Conservation (phyloP, 2,113 vertebrate species). For the Dasyornis broadbenti region DNA sequence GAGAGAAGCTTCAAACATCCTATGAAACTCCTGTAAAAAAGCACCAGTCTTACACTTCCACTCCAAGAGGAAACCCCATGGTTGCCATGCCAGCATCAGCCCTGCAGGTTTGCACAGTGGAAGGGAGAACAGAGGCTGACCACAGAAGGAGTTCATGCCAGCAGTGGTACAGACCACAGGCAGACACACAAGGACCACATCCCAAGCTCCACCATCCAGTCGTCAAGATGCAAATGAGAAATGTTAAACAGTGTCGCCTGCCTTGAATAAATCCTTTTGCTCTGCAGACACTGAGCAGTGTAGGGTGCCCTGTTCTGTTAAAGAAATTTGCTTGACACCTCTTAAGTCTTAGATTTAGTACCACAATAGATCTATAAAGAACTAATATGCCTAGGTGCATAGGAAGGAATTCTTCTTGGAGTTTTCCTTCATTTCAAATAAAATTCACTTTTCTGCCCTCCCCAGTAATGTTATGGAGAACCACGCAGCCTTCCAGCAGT, state of each 20-base stretch:
- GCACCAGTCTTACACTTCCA: background rate
- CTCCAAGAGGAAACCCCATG: background rate
- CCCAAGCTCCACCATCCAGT: background rate
- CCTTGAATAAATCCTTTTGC: background rate
- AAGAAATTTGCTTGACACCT: background rate
- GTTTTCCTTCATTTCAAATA: background rate
- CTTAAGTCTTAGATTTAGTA: background rate
- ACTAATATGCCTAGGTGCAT: rapidly evolving
- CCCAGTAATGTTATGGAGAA: background rate
- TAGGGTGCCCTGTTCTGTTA: background rate
- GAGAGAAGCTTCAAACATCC: background rate
- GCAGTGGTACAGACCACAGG: background rate
- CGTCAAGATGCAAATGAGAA: background rate
- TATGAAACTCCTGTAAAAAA: background rate
- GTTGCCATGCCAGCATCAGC: background rate
- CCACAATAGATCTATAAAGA: background rate
- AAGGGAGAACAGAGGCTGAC: background rate
- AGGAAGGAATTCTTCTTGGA: background rate
- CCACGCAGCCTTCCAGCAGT: background rate
- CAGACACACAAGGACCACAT: background rate
- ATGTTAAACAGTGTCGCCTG: background rate
- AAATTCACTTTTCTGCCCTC: background rate
- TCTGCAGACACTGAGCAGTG: background rate
- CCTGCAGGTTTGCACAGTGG: background rate
- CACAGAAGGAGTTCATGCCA: background rate